These are phyloP conservation scores for Thumatha senex DNA, from an alignment of 2,888 invertebrate species.

Conservation along the genomic window DNA sequence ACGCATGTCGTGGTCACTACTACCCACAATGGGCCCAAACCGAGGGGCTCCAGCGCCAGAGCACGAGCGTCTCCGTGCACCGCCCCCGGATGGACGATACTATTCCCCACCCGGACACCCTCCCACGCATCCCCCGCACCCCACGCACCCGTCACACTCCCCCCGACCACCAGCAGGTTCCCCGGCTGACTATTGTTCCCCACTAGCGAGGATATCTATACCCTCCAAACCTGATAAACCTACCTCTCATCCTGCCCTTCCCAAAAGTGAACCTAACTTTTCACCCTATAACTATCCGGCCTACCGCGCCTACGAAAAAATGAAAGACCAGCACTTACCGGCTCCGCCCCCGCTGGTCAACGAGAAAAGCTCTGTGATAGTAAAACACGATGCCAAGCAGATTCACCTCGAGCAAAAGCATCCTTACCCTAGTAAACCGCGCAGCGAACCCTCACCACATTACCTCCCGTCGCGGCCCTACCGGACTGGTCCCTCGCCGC, in stretches of 20 bases:
- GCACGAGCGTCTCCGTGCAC: conserved; percentile 47
- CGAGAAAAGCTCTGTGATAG: conserved; percentile 91
- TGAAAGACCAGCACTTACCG: conserved; percentile 84
- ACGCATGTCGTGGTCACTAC: conserved; percentile 82
- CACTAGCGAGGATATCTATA: conserved; percentile 58
- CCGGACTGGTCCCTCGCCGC: conserved; percentile 76
- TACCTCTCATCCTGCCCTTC: conserved; percentile 60
- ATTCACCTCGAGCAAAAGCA: conserved; percentile 83
- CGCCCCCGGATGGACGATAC: conserved; percentile 50
- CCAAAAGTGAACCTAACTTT: conserved; percentile 88
- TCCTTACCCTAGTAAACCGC: conserved; percentile 83
- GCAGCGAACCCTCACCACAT: conserved; percentile 80
- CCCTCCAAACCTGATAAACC: conserved; percentile 67
- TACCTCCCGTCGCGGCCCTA: conserved; percentile 81
- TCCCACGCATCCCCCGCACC: conserved; percentile 40
- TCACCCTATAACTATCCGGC: conserved; percentile 86
- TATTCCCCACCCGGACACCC: conserved; percentile 45
- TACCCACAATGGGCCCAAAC: conserved; percentile 77
- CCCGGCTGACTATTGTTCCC: conserved; percentile 54
- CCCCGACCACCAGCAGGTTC: conserved; percentile 50
- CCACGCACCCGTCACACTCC: conserved; percentile 43
- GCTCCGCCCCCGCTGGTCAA: conserved; percentile 87
- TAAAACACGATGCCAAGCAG: conserved; percentile 89
- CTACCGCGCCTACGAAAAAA: conserved; percentile 85
- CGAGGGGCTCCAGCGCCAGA: conserved; percentile 54